Evolutionary conservation across 2,888 invertebrate genomes (phyloP).

Genomic region (Anagyrus pseudococci): DNA sequence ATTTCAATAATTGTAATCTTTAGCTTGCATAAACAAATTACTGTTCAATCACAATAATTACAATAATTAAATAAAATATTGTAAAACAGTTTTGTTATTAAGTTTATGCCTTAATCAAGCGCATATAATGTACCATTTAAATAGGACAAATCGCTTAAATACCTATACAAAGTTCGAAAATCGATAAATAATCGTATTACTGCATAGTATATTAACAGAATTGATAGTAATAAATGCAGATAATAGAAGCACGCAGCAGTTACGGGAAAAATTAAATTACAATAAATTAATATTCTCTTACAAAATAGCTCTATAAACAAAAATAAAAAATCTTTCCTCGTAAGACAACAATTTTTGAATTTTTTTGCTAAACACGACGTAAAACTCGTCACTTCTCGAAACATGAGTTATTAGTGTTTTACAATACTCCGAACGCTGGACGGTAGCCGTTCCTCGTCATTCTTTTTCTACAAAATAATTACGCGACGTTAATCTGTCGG

Average conservation of each 20-base stretch:
- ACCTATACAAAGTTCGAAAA: neutral
- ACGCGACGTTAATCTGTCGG: constrained; percentile 6
- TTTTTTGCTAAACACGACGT: constrained; percentile 2
- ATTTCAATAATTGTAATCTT: constrained; percentile 8
- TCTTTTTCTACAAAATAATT: constrained; percentile 29
- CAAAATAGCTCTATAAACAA: constrained; percentile 8
- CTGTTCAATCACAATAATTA: constrained; percentile 7
- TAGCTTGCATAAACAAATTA: constrained; percentile 10
- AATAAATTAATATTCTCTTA: too few relatives aligned
- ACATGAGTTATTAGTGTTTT: constrained; percentile 9
- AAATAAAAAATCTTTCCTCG: constrained; percentile 3
- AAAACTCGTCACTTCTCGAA: constrained; percentile 17
- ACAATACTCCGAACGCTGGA: constrained; percentile 44
- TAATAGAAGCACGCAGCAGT: neutral
- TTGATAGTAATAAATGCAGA: neutral
- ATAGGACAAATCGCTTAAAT: neutral
- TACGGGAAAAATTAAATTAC: constrained; percentile 10
- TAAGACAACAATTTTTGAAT: constrained; percentile 11
- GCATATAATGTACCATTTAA: neutral
- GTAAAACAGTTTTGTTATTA: constrained; percentile 11
- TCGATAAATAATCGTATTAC: neutral
- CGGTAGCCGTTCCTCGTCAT: constrained; percentile 43
- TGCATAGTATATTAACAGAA: neutral
- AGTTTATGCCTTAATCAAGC: constrained; percentile 3
- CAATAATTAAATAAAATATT: constrained; percentile 28